Base-by-base conservation (phyloP, 2,888 invertebrate genomes). In the Trilocha varians region DNA sequence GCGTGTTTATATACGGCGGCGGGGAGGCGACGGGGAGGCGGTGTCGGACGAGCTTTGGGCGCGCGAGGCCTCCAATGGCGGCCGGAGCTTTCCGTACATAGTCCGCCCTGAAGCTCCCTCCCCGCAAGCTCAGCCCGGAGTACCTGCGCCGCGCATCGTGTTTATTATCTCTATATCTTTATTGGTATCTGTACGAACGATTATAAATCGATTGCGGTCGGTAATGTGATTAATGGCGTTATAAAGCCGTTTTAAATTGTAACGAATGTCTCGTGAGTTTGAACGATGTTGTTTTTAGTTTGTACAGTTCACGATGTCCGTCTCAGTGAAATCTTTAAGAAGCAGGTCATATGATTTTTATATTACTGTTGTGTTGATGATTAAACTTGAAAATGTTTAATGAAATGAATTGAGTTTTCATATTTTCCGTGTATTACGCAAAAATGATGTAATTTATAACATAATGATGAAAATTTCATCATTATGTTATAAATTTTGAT, bases 1-100 rank as follows among this genome's bases (percentile, higher is more conserved):
- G 65, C 45, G 42, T 49, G 50, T 51, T 65, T 75, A 74, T 86
- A 84, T 84, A 82, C 62, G 36, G 39, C 43, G 55, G 44, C 44
- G 32, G 38, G 9, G 32, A 39, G 48, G 54, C 62, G 42, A 78
- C 84, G 78, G 38, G 9, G 32, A 39, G 48, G 54, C 62, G 42
- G 78, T 83, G 78, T 83, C 84, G 55, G 47, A 41, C 41, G 54
- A 59, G 64, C 70, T 65, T 67, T 59, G 59, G 42, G 50, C 49
- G 47, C 49, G 47, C 45, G 40, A 39, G 39, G 39, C 43, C 40
- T 15, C 83, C 77, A 80, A 82, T 78, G 34, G 41, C 42, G 16
- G 40, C 13, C 42, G 55, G 61, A 79, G 82, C 82, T 82, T 83
- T 79, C 56, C 53, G 57, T 77, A 78, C 69, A 78, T 78, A 78